Conservation (phyloP, 2,797 vertebrate species). For the Anomalospiza imberbis region DNA sequence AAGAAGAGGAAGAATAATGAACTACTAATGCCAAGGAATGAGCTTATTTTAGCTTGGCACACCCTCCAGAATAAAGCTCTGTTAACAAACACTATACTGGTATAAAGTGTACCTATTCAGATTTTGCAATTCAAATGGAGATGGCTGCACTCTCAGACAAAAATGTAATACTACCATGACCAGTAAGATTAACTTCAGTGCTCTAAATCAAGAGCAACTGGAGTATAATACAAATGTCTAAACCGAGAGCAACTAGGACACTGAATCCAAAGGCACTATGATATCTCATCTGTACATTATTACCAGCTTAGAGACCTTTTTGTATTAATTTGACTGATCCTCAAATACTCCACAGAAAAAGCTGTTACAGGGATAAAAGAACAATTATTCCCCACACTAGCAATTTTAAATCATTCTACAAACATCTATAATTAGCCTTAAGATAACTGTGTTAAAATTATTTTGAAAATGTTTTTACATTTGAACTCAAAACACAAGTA, state of each 20-base stretch:
- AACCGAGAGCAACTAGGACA: constrained; percentile 22
- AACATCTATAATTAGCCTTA: not conserved
- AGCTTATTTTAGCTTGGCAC: constrained; percentile 14
- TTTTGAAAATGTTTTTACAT: not conserved
- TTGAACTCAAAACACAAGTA: not conserved
- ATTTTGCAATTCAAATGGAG: constrained; percentile 12
- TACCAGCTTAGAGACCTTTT: not conserved
- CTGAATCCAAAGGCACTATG: not conserved
- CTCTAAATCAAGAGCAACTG: not conserved
- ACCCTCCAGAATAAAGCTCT: not conserved
- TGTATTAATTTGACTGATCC: not conserved
- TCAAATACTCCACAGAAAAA: not conserved
- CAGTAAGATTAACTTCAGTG: constrained; percentile 6
- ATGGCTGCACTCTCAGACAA: not conserved
- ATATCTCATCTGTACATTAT: not conserved
- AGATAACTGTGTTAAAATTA: not conserved
- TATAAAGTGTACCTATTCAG: not conserved
- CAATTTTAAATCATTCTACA: not conserved
- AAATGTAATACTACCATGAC: not conserved
- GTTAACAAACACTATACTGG: not conserved
- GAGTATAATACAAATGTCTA: constrained; percentile 14
- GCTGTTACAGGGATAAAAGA: not conserved
- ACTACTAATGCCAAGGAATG: not conserved
- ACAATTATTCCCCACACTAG: not conserved
- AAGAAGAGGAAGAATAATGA: not conserved